phyloP scores from a whole-genome alignment of 1,140 invertebrate species.

The Dreissena polymorpha region DNA sequence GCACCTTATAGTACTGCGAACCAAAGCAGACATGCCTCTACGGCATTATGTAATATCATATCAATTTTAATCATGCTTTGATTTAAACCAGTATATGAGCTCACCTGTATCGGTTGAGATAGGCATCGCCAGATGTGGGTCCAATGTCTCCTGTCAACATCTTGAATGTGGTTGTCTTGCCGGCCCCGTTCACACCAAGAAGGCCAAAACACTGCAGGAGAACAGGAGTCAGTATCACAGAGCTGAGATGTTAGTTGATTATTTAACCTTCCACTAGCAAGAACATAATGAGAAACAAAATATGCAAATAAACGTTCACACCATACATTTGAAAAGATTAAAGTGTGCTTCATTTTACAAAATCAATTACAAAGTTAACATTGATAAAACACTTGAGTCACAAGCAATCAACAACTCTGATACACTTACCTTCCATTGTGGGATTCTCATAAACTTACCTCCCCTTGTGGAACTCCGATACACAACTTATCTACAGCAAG shows the following conservation, averaged over 20 bases:
- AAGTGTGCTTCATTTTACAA: no score
- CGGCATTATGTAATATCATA: no score
- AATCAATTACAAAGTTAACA: no score
- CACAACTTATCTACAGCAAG: slow-evolving; percentile 86
- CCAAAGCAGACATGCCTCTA: no score
- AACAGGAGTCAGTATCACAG: background rate
- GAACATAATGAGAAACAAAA: no score
- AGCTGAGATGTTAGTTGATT: background rate
- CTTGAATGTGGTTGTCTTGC: slow-evolving; percentile 94
- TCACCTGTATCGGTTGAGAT: slow-evolving; percentile 79
- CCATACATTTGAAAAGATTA: no score
- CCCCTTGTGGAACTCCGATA: slow-evolving; percentile 86
- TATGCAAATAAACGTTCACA: no score
- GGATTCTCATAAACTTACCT: slow-evolving; percentile 61
- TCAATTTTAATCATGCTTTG: no score
- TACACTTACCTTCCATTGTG: no score
- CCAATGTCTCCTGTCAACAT: slow-evolving; percentile 86
- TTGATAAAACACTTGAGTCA: no score
- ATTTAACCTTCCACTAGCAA: background rate
- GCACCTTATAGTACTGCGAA: no score
- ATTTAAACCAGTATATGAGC: background rate
- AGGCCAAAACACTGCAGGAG: slow-evolving; percentile 88
- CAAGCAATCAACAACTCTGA: no score
- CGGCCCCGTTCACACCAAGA: slow-evolving; percentile 91
- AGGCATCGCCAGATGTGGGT: slow-evolving; percentile 84